Percentiles rank a stretch among this genome's conserved stretches.
Evolutionary conservation across 2,797 vertebrate genomes (phyloP).

Genomic region (Iguana delicatissima): DNA sequence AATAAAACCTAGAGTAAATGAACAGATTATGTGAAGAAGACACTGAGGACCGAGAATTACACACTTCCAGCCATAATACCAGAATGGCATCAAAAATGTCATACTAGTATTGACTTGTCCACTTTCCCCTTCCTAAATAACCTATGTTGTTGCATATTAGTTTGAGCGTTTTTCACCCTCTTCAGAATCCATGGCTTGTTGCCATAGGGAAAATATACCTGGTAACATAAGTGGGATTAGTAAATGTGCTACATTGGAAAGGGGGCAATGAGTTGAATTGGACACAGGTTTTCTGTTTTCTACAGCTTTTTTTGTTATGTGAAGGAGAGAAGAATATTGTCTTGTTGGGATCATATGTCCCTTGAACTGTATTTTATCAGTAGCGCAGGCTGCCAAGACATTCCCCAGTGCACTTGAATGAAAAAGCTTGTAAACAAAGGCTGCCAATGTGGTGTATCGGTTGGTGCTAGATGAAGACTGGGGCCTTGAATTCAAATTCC

Average conservation of each 20-base stretch:
- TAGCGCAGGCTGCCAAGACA: neutral
- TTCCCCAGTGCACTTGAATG: neutral
- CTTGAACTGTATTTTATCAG: neutral
- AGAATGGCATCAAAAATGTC: neutral
- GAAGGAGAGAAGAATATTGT: neutral
- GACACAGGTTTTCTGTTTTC: neutral
- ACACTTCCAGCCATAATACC: fast-evolving
- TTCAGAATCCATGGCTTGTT: neutral
- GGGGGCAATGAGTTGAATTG: neutral
- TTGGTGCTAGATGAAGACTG: neutral
- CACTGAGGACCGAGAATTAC: neutral
- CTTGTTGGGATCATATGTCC: neutral
- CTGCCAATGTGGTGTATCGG: neutral
- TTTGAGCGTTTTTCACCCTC: too few relatives aligned
- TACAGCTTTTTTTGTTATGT: neutral
- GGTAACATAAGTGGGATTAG: neutral
- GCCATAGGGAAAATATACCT: neutral
- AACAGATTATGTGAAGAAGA: neutral
- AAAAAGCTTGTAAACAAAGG: neutral
- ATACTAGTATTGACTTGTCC: neutral
- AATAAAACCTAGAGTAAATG: neutral
- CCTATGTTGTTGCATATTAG: too few relatives aligned
- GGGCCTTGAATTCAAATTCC: neutral
- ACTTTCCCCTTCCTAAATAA: neutral
- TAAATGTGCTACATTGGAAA: neutral